Evolutionary conservation across 2,888 invertebrate genomes (phyloP).

Genomic region (Drosophila prostipennis): DNA sequence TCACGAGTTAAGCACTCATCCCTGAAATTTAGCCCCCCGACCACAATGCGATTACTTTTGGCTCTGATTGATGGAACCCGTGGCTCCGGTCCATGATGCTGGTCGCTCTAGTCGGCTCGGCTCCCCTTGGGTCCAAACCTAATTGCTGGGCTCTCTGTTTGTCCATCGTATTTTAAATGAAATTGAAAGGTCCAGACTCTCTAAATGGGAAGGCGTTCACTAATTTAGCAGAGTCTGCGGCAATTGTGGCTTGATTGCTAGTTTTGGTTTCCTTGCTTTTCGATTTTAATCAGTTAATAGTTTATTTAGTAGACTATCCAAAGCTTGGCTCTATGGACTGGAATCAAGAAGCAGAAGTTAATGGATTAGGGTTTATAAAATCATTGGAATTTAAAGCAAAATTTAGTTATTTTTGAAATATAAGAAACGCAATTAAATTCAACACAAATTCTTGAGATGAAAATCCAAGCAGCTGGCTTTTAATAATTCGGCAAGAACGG

Average conservation of each 20-base stretch:
- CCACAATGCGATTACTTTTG: constrained; percentile 26
- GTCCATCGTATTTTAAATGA: constrained; percentile 54
- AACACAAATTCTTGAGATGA: constrained; percentile 23
- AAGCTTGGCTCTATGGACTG: neutral
- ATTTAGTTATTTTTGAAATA: no score
- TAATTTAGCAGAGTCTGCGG: constrained; percentile 61
- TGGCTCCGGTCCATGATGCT: constrained; percentile 11
- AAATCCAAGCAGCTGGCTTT: constrained; percentile 7
- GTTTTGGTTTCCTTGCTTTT: constrained; percentile 53
- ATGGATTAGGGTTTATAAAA: neutral
- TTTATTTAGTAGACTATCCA: constrained; percentile 67
- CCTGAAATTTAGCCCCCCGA: constrained; percentile 5
- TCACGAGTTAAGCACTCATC: constrained; percentile 25
- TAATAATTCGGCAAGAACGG: constrained; percentile 28
- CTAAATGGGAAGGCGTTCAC: constrained; percentile 68
- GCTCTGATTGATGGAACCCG: constrained; percentile 59
- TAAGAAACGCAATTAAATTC: neutral
- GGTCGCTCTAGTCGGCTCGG: neutral
- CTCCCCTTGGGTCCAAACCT: constrained; percentile 32
- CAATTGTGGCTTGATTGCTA: constrained; percentile 61
- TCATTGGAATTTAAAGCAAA: neutral
- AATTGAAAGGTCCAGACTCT: constrained; percentile 66
- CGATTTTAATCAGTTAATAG: constrained; percentile 79
- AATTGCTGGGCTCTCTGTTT: constrained; percentile 58
- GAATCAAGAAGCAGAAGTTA: constrained; percentile 10